Base-by-base conservation (phyloP, 2,797 vertebrate species). In the Pagetopsis macropterus region DNA sequence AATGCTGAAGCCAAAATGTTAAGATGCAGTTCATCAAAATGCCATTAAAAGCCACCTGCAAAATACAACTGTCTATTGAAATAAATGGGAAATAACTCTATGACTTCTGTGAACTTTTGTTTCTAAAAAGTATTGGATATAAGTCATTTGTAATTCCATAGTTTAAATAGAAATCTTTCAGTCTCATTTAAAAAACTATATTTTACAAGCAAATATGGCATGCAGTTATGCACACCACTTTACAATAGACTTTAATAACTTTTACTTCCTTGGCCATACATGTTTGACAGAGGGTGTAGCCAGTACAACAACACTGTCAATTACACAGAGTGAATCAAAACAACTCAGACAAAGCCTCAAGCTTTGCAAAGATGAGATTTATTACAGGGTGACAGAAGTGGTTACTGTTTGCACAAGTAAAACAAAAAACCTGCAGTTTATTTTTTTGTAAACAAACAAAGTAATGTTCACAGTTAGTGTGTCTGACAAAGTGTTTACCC, bases 351-450 rank as follows among this genome's bases (percentile, higher is more conserved):
- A 44, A 16, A 54, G 27, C 5, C 50, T 27, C n/a, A 71, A 27
- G 23, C 21, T 61, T 58, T 62, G 46, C 14, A 52, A 27, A 11
- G 17, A 45, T 12, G 2, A n/a, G 6, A 52, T 40, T 70, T 59
- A 72, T 43, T 27, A 62, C n/a, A 44, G 49, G 31, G 23, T 55
- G 46, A 15, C 11, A 56, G 49, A 33, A 56, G 16, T 13, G 33
- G 48, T 72, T 11, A 13, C 37, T 15, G 49, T 60, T 19, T 65
- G 31, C 11, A 17, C 23, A 62, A 17, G 33, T 78, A 58, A 46
- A 71, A 62, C 14, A n/a, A 62, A 17, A n/a, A 12, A 27, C 49
- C 59, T 23, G 50, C 31, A 21, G 40, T 33, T 27, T 23, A 40
- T 61, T 52, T 23, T 23, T 17, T 40, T 23, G 54, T 27, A 40